Base-by-base conservation (phyloP, 2,797 vertebrate species). In the Amphiprion clarkii region DNA sequence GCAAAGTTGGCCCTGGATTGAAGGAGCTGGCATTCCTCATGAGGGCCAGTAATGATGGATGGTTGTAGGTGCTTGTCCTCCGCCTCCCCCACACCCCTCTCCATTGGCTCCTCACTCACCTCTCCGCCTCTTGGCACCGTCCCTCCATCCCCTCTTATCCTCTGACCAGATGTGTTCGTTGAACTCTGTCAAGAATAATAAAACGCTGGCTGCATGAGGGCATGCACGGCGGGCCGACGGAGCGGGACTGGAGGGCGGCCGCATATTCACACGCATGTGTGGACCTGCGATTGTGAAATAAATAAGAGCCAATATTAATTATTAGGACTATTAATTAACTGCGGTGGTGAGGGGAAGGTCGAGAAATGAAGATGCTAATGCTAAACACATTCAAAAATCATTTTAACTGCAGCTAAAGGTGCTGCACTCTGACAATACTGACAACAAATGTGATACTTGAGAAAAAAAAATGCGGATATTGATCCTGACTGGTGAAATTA, bases 151-250 rank as follows among this genome's bases (percentile, higher is more conserved):
- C 86, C 81, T 90, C 88, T 94, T 69, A 83, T 84, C 84, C 91
- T 89, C 85, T 54, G 89, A 95, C 94, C 96, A 96, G 96, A 96
- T 97, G 96, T 96, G 94, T 93, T 89, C 52, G 75, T 80, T 95
- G 95, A 96, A 96, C 95, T 94, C 95, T 96, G 95, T 96, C 95
- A 96, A 91, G 86, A 93, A 94, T 96, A 95, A 96, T 95, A 95
- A 95, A 95, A 94, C 91, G 81, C 94, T 87, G 71, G 76, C 83
- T 82, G 77, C 57, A 67, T 77, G 76, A 86, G 59, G 67, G 63
- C 66, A 29, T 1, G 81, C 60, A 61, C 44, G 21, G 56, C 13
- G 65, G 84, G 69, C 84, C 64, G 55, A 71, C 79, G 39, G 79
- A 7, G 75, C 78, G 29, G 84, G 79, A 67, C 23, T 8, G 52